Evolutionary conservation across 2,797 vertebrate species (phyloP), one percentile per base, ranked within the genome.

Genomic region (Garrulus glandarius): DNA sequence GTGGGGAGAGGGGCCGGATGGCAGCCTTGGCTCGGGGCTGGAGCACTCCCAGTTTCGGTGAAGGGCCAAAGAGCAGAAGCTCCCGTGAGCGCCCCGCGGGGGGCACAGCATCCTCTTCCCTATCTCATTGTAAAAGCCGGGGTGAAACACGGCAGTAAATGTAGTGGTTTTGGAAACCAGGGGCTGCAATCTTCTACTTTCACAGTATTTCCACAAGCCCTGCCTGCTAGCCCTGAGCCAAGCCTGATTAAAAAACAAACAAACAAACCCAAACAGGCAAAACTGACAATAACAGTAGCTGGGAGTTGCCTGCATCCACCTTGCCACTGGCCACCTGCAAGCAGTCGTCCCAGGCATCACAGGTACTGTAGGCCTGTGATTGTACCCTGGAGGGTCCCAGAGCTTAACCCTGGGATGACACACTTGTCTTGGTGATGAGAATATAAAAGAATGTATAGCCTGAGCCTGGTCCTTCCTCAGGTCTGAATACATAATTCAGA

Each of bases 31-130:
- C 47, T 23, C 10, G 30, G 39, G 19, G 2, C 16, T 5, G 13
- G 13, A 9, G 24, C 4, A 5, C 26, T 29, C 20, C 10, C 3
- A 0, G 15, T 6, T 7, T 5, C n/a, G 2, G 22, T 0, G 13
- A 7, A 21, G 30, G 5, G 13, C 18, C 20, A 0, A 9, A 3
- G 19, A 5, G n/a, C 41, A n/a, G 50, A 5, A 52, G 5, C 2
- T 4, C 11, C 18, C 0, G 4, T 0, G 5, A 27, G 57, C 12
- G 3, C 60, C 87, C n/a, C n/a, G 23, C 6, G 3, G 21, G 15
- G 1, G 18, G 53, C 36, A 19, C 39, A 75, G 76, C 60, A 37
- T 32, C 44, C 47, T 77, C 47, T 12, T 26, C 46, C 12, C 44
- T 7, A 4, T 16, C 23, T n/a, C 37, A 1, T 2, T 52, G 65